These are phyloP conservation scores for Zeus faber DNA, from an alignment of 2,113 vertebrate species.

Conservation along the genomic window DNA sequence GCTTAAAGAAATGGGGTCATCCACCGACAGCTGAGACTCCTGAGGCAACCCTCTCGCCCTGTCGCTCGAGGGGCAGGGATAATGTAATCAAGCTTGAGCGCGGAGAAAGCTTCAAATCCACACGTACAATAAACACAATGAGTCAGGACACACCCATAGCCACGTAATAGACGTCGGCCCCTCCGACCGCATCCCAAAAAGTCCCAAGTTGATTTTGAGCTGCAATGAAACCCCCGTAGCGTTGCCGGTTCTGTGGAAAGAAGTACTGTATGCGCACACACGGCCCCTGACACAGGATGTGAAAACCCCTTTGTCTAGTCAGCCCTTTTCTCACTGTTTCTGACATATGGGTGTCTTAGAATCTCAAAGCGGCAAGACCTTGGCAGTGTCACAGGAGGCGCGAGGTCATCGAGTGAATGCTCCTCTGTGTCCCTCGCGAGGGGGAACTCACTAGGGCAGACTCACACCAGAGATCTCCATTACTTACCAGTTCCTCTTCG, in stretches of 20 bases:
- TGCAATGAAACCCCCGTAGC: background rate
- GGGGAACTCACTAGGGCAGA: constrained; percentile 20
- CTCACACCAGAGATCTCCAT: constrained; percentile 29
- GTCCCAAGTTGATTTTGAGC: constrained; percentile 1
- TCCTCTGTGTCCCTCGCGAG: constrained; percentile 40
- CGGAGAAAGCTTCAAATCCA: too few relatives aligned
- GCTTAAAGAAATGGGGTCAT: constrained; percentile 42
- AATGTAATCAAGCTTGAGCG: too few relatives aligned
- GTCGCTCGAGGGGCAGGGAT: too few relatives aligned
- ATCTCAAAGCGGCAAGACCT: constrained; percentile 36
- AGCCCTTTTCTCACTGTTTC: constrained; percentile 14
- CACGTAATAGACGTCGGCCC: background rate
- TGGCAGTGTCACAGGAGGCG: constrained; percentile 34
- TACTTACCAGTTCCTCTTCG: too few relatives aligned
- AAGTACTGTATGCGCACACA: background rate
- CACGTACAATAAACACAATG: too few relatives aligned
- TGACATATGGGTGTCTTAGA: constrained; percentile 27
- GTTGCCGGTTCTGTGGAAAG: background rate
- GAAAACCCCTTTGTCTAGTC: constrained; percentile 19
- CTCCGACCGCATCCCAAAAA: background rate
- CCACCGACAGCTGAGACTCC: background rate
- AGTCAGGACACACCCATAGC: background rate
- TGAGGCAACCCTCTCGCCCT: background rate
- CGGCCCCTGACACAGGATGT: constrained; percentile 25
- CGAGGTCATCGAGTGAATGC: constrained; percentile 31